Base-by-base conservation (phyloP, 2,888 invertebrate species). In the Synanthedon myopaeformis region DNA sequence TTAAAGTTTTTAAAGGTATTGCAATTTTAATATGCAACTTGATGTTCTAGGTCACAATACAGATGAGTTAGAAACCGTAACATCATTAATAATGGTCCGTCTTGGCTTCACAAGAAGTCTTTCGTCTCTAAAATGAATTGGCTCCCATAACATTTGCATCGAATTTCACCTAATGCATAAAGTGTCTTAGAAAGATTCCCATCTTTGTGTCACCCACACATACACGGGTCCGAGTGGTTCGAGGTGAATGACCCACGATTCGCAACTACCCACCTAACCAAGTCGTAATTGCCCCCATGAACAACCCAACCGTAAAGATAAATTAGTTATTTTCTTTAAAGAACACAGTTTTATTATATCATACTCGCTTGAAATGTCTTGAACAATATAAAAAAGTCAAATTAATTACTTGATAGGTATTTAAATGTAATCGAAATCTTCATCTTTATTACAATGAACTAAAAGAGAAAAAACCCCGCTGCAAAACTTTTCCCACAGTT, bases 161-260 rank as follows among this genome's bases (percentile, higher is more conserved):
- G 51, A 58, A 55, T 55, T 51, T 54, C 53, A 53, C 54, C 58
- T 61, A 57, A 57, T 54, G 55, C 59, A 59, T 51, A 56, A 56
- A 53, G 54, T 52, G 60, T 56, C 57, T 58, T 13, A 41, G 49
- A 53, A 49, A 53, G 53, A 51, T 58, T 42, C 14, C 56, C 59
- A 59, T 64, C 64, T 62, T 59, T 55, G 59, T 54, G 57, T 59
- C 57, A 61, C 77, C 77, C 71, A 76, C 74, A 63, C 69, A 74
- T 73, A 68, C 6, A 8, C 69, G 68, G 74, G 72, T 58, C 57
- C 35, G 61, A 59, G 73, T 67, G 74, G 72, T 58, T 56, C 35
- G 61, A 59, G 73, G 72, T 63, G 61, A 77, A 73, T 57, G 73
- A 72, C 73, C 82, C 67, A 56, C 62, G 59, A 74, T 80, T 80